Conservation (phyloP, 2,888 invertebrate species). For the Papilio gigon region DNA sequence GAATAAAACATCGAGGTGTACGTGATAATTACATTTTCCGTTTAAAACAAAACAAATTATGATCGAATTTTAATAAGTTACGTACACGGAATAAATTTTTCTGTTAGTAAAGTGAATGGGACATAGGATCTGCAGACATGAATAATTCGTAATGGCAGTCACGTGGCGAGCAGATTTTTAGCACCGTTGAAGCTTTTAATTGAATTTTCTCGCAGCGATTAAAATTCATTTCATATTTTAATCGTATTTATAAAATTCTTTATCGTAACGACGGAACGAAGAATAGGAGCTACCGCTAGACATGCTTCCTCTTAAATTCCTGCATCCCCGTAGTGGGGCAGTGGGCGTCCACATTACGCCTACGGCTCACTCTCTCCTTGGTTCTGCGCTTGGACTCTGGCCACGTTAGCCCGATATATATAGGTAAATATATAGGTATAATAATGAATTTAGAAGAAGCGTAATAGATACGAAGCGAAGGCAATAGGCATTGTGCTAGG, state of each 20-base stretch:
- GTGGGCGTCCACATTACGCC: no score
- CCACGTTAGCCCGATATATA: no score
- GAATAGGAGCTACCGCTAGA: no score
- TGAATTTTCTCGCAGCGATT: constrained; percentile 19
- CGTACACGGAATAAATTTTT: background rate
- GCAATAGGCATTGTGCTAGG: no score
- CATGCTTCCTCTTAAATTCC: no score
- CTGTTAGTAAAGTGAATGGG: background rate
- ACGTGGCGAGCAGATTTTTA: constrained; percentile 28
- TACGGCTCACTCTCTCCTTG: no score
- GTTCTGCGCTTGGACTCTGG: no score
- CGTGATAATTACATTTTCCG: background rate
- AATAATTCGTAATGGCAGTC: constrained; percentile 27
- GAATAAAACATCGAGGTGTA: background rate
- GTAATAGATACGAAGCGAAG: background rate
- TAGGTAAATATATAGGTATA: no score
- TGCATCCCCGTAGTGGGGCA: no score
- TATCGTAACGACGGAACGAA: background rate
- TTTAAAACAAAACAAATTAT: background rate
- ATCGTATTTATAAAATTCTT: constrained; percentile 9
- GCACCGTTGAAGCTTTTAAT: constrained; percentile 24
- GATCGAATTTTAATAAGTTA: background rate
- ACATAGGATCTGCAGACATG: constrained; percentile 13
- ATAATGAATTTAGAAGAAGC: no score
- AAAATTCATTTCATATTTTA: constrained; percentile 26